Evolutionary conservation across 1,140 invertebrate species (phyloP).

Genomic region (Pseudomyrmex flavicornis): DNA sequence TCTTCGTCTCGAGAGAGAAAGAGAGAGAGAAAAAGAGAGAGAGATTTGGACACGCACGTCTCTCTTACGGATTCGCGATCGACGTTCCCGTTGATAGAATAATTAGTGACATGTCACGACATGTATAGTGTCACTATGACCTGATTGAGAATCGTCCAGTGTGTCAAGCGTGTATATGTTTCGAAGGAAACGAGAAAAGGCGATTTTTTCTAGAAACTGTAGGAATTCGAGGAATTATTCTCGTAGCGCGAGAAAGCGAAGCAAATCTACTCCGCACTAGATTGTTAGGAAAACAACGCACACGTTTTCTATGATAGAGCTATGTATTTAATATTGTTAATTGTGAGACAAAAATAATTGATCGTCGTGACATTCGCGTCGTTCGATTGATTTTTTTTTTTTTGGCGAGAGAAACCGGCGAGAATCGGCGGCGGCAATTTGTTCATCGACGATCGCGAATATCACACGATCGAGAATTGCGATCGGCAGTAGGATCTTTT

Average conservation of each 20-base stretch:
- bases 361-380: slow-evolving; percentile 12
- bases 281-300: slow-evolving; percentile 72
- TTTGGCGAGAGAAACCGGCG: background rate
- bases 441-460: background rate
- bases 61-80: slow-evolving; percentile 14
- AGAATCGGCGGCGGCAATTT: too few relatives aligned
- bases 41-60: too few relatives aligned
- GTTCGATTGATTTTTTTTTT: slow-evolving; percentile 21
- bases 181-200: background rate
- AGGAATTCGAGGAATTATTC: slow-evolving; percentile 28
- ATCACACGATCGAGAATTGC: slow-evolving; percentile 27
- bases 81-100: background rate
- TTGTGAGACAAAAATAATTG: background rate
- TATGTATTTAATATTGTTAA: slow-evolving; percentile 60
- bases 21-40: too few relatives aligned
- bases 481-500: background rate
- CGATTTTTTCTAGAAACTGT: slow-evolving; percentile 21
- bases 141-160: slow-evolving; percentile 72
- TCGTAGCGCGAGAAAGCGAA: slow-evolving; percentile 42
- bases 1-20: background rate
- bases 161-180: slow-evolving; percentile 34
- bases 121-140: slow-evolving; percentile 49
- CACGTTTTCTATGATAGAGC: slow-evolving; percentile 73
- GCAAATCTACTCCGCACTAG: slow-evolving; percentile 67
- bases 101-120: slow-evolving; percentile 30